Evolutionary conservation across 2,888 invertebrate species (phyloP), one percentile per base, ranked within the genome.

Genomic region (Andrena minutula): DNA sequence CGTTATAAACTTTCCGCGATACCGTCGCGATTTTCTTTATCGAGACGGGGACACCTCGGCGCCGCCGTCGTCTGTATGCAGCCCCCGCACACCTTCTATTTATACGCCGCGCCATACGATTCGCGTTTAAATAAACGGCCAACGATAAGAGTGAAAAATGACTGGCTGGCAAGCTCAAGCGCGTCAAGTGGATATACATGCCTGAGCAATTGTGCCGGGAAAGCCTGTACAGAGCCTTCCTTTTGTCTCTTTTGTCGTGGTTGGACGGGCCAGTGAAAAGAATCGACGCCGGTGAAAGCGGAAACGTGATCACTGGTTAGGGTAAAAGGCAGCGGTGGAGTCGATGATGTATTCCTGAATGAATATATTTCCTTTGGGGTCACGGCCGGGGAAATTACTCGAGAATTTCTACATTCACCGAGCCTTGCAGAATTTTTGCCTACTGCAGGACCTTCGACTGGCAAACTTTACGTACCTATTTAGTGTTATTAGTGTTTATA

Each of bases 71-170:
- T 16, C 56, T 56, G 23, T 10, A 7, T 56, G 56, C 30, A 30
- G 51, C 65, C 74, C 35, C 61, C 20, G 32, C 23, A 16, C 32
- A 2, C 32, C 65, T 10, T 47, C 23, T 41, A 41, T 53, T n/a
- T 80, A 78, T 78, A 69, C 75, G 23, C 58, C 6, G 63, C 60
- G 58, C 41, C 75, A 63, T 60, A 74, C 80, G 83, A 86, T 82
- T 82, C 88, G 70, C 82, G 82, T 84, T 87, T 88, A 88, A 88
- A 88, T 83, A 88, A 86, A 83, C 83, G 81, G 66, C 78, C 74
- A 56, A 77, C 85, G 89, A 87, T 87, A 88, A 88, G 85, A 83
- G 79, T 88, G 85, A 88, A 88, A 88, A 88, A 88, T 87, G 89
- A 85, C 80, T 85, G 16, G 71, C 69, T 71, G 75, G 82, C 79